A percentile compares a stretch with the other conserved stretches of the same genome.
Conservation (phyloP, 2,888 invertebrate species). For the Drosophila meridiana region DNA sequence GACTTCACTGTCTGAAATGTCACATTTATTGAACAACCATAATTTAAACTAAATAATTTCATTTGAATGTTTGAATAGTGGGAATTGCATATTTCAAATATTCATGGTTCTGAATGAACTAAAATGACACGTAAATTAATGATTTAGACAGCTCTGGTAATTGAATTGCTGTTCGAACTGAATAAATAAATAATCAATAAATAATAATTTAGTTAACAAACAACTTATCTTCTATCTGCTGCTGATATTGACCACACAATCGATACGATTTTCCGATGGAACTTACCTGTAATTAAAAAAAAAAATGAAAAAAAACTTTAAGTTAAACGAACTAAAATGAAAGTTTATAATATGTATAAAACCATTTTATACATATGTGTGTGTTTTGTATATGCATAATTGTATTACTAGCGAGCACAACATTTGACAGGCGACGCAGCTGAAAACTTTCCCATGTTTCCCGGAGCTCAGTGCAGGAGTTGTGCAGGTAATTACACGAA, state of each 20-base stretch:
- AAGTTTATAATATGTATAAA: slow-evolving; percentile 6
- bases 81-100: not conserved
- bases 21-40: not conserved
- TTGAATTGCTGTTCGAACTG: not conserved
- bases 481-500: slow-evolving; percentile 73
- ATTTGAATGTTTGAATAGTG: not conserved
- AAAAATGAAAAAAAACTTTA: slow-evolving; percentile 21
- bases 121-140: not conserved
- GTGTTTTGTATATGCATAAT: slow-evolving; percentile 2
- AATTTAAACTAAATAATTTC: not conserved
- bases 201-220: not conserved
- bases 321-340: slow-evolving; percentile 19
- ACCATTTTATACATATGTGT: slow-evolving; percentile 10
- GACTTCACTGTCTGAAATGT: not conserved
- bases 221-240: slow-evolving; percentile 5
- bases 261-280: slow-evolving; percentile 13
- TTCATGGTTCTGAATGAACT: not conserved
- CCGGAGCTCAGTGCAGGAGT: slow-evolving; percentile 17
- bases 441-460: slow-evolving; percentile 67
- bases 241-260: not conserved
- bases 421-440: slow-evolving; percentile 52
- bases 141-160: not conserved
- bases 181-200: no score
- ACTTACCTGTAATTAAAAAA: slow-evolving; percentile 69
- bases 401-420: slow-evolving; percentile 32